Conservation (phyloP, 2,797 vertebrate species). For the Caiman crocodilus region DNA sequence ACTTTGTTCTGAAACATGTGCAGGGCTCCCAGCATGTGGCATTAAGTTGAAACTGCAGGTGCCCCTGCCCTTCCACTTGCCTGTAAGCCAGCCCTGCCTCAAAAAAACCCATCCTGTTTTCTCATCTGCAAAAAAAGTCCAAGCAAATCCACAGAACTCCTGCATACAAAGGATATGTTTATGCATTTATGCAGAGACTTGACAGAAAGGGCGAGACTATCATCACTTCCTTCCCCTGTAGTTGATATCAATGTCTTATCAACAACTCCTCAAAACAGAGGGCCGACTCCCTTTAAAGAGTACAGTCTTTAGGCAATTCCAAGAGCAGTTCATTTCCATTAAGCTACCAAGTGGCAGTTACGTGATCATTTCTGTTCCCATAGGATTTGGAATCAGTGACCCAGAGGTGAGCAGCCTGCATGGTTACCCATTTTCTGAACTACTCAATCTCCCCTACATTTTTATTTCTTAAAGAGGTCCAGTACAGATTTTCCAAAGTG, state of each 20-base stretch:
- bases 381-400: not conserved
- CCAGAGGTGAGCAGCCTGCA: not conserved
- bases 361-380: not conserved
- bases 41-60: not conserved
- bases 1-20: too few relatives aligned
- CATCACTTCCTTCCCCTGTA: not conserved
- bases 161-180: not conserved
- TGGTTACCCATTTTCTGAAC: not conserved
- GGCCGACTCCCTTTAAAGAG: not conserved
- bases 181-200: too few relatives aligned
- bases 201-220: too few relatives aligned
- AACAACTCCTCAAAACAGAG: rapidly evolving
- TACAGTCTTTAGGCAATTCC: rapidly evolving
- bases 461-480: not conserved
- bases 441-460: not conserved
- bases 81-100: not conserved
- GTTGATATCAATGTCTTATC: too few relatives aligned
- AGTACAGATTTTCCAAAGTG: not conserved
- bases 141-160: not conserved
- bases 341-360: not conserved
- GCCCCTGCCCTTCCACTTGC: not conserved
- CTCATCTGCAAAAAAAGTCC: not conserved
- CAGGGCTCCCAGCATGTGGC: not conserved
- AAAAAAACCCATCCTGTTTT: too few relatives aligned
- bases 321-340: not conserved